A percentile compares a stretch with the other conserved stretches of the same genome.
These are phyloP conservation scores for Xenops minutus DNA, from an alignment of 2,797 vertebrate species.

Conservation along the genomic window DNA sequence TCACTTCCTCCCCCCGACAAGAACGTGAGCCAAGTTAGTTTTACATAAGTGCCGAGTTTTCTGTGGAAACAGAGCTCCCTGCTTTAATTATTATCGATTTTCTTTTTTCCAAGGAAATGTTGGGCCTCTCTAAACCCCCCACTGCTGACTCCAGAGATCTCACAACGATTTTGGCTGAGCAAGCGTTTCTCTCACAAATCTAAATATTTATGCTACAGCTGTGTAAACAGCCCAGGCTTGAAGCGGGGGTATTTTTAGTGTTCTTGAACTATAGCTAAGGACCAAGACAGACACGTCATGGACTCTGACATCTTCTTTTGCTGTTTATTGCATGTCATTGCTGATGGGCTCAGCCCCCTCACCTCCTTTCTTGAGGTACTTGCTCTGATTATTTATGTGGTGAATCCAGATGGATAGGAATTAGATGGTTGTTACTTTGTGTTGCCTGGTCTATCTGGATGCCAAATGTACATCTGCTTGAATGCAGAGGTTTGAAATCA, in stretches of 20 bases:
- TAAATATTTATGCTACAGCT: slow-evolving; percentile 57
- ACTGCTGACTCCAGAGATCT: neutral
- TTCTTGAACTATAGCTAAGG: neutral
- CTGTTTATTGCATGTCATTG: neutral
- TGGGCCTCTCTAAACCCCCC: neutral
- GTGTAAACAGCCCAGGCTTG: neutral
- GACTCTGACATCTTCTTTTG: neutral
- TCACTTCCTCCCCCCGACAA: neutral
- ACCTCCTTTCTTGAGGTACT: neutral
- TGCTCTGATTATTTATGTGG: neutral
- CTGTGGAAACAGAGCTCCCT: neutral
- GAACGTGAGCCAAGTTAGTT: neutral
- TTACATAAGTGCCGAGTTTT: neutral
- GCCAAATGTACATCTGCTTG: neutral
- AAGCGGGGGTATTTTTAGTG: neutral
- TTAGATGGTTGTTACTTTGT: neutral
- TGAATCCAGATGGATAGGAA: neutral
- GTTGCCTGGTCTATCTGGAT: neutral
- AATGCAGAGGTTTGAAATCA: neutral
- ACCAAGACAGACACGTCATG: neutral
- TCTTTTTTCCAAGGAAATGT: slow-evolving; percentile 1
- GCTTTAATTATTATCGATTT: slow-evolving; percentile 33
- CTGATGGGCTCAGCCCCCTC: neutral
- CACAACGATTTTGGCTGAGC: neutral
- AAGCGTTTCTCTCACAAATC: neutral